These are phyloP conservation scores for Miichthys miiuy DNA, from an alignment of 2,797 vertebrate species.

Conservation along the genomic window DNA sequence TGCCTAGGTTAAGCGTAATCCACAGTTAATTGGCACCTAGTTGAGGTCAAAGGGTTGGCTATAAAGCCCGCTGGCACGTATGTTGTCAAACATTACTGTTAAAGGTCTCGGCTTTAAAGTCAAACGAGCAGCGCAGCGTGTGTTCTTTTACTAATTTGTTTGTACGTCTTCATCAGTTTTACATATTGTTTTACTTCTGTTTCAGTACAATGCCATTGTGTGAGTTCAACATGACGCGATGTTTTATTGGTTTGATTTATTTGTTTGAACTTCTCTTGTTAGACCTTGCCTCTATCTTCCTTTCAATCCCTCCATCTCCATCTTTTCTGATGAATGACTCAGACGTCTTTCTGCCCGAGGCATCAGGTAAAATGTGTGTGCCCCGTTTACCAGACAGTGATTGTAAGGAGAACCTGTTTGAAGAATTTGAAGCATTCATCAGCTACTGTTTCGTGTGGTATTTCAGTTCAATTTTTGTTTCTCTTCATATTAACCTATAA, in stretches of 20 bases:
- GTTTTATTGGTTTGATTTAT: slow-evolving; percentile 45
- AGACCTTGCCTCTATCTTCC: slow-evolving; percentile 82
- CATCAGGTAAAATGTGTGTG: slow-evolving; percentile 78
- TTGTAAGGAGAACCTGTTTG: background rate
- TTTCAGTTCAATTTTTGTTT: background rate
- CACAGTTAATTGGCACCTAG: slow-evolving; percentile 88
- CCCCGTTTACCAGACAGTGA: background rate
- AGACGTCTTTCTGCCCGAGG: slow-evolving; percentile 77
- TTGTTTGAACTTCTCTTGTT: slow-evolving; percentile 55
- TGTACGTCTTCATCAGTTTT: slow-evolving; percentile 7
- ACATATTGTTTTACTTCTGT: background rate
- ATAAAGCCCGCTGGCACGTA: slow-evolving; percentile 80
- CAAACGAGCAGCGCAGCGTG: slow-evolving; percentile 78
- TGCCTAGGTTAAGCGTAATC: slow-evolving; percentile 83
- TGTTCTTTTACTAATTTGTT: background rate
- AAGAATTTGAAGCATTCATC: background rate
- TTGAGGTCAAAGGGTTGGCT: slow-evolving; percentile 75
- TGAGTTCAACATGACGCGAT: slow-evolving; percentile 20
- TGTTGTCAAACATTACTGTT: slow-evolving; percentile 85
- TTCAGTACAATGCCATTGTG: slow-evolving; percentile 8
- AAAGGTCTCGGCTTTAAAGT: slow-evolving; percentile 78
- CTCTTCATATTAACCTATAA: background rate
- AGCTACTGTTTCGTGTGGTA: background rate
- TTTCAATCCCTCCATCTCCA: slow-evolving; percentile 80
- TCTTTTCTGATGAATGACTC: slow-evolving; percentile 80